Conservation (phyloP, 2,797 vertebrate genomes). For the Microcaecilia unicolor region DNA sequence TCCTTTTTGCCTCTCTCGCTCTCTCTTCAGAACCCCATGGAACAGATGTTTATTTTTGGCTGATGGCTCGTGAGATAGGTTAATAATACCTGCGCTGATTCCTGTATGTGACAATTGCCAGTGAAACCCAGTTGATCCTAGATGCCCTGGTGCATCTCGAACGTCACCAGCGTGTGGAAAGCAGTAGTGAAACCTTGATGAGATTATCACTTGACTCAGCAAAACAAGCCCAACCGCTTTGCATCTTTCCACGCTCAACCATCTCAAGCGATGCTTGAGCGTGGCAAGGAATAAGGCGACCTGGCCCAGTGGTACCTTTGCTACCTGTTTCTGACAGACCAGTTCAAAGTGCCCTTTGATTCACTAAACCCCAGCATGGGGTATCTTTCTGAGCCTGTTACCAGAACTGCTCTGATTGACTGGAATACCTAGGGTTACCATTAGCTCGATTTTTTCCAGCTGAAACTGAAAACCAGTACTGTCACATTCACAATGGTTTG, state of each 20-base stretch:
- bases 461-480: conserved; percentile 59
- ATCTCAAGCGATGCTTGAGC: conserved; percentile 15
- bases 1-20: too few species aligned
- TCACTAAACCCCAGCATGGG: conserved; percentile 40
- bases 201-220: too few species aligned
- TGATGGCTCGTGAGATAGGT: too few species aligned
- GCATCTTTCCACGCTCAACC: conserved; percentile 32
- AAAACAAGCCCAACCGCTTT: conserved; percentile 25
- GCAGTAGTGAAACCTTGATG: too few species aligned
- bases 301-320: background rate
- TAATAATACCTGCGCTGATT: too few species aligned
- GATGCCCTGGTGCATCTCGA: too few species aligned
- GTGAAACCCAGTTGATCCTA: too few species aligned
- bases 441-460: conserved; percentile 55
- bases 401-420: conserved; percentile 51
- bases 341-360: too few species aligned
- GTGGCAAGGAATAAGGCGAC: background rate
- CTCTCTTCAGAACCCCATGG: too few species aligned
- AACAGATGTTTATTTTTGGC: too few species aligned
- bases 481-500: conserved; percentile 44
- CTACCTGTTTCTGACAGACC: conserved; percentile 17
- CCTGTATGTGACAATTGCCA: too few species aligned
- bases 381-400: conserved; percentile 44
- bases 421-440: conserved; percentile 60
- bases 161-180: too few species aligned